Percentiles rank a stretch among this genome's conserved stretches.
Conservation (phyloP, 2,113 vertebrate species). For the Notiomystis cincta region DNA sequence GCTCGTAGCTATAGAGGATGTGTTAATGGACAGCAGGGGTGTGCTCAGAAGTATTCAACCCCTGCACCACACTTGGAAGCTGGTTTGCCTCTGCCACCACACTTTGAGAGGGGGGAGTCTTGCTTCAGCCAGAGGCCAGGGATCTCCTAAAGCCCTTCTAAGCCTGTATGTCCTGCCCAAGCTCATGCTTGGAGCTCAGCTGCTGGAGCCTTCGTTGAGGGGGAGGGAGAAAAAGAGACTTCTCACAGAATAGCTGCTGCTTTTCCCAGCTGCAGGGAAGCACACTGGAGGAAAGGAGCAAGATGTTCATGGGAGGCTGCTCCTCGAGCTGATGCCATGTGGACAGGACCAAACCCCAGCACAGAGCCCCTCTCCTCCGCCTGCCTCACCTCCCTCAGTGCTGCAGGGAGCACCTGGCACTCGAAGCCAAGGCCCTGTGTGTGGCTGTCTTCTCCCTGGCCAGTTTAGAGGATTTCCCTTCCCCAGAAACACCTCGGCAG, state of each 20-base stretch:
- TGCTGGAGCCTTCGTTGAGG: neutral
- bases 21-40: neutral
- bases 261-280: neutral
- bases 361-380: neutral
- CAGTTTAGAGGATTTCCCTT: neutral
- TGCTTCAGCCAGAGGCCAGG: neutral
- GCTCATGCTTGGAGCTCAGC: neutral
- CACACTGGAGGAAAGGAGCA: neutral
- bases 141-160: neutral
- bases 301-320: neutral
- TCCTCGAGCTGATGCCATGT: accelerated
- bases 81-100: neutral
- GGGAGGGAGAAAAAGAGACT: neutral
- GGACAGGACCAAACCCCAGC: neutral
- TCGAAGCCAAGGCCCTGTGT: accelerated
- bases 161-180: neutral
- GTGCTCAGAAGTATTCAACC: neutral
- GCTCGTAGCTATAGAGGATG: neutral
- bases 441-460: neutral
- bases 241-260: too few species aligned
- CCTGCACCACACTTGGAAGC: neutral
- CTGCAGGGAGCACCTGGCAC: neutral
- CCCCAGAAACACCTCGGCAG: neutral
- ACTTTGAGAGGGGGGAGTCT: accelerated
- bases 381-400: neutral